Conservation (phyloP, 2,113 vertebrate species). For the Hippocampus barbouri region DNA sequence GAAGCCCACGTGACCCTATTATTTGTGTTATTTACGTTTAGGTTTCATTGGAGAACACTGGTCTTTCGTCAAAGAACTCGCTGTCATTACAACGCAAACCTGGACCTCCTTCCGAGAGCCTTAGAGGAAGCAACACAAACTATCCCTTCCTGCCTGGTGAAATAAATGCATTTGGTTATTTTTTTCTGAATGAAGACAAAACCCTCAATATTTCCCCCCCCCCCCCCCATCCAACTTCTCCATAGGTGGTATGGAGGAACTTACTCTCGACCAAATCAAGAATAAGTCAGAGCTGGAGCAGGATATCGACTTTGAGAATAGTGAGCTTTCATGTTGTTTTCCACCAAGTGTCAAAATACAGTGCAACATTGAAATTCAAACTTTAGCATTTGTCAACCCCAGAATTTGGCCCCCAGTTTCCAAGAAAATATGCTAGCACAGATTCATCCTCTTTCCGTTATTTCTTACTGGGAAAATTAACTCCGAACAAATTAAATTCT, state of each 20-base stretch:
- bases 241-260: conserved; percentile 87
- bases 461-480: neutral
- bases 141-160: conserved; percentile 86
- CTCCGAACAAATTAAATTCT: neutral
- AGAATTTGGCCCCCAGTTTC: neutral
- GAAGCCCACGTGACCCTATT: neutral
- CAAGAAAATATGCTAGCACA: neutral
- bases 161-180: neutral
- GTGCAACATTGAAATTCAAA: neutral
- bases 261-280: conserved; percentile 79
- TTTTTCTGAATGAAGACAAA: neutral
- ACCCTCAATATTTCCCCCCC: neutral
- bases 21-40: conserved; percentile 25
- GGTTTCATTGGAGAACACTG: conserved; percentile 80
- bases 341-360: neutral
- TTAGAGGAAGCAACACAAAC: conserved; percentile 84
- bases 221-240: neutral
- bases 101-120: conserved; percentile 78
- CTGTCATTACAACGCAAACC: conserved; percentile 84
- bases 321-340: conserved; percentile 50
- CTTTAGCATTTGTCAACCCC: neutral
- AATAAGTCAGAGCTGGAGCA: conserved; percentile 74
- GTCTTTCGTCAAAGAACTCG: conserved; percentile 83
- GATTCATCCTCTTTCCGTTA: neutral
- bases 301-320: conserved; percentile 83